phyloP scores from a whole-genome alignment of 2,113 vertebrate species.

The Alectura lathami region DNA sequence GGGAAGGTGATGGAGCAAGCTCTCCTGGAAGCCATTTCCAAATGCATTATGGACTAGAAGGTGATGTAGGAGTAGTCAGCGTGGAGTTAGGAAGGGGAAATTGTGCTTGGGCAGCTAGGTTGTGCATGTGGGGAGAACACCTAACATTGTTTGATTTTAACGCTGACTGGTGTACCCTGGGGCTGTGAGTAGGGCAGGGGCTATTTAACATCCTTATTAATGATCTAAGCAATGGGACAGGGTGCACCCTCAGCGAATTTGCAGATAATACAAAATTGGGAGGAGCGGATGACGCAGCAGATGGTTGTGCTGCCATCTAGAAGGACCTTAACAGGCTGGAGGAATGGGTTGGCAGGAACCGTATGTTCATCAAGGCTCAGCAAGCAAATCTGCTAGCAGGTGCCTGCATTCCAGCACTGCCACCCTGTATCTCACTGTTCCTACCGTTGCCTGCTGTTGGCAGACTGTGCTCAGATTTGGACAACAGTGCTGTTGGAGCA shows the following conservation, averaged over 20 bases:
- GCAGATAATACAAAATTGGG: not conserved
- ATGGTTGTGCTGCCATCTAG: fast-evolving
- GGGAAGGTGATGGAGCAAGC: not conserved
- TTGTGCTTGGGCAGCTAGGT: fast-evolving
- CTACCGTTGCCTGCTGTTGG: not conserved
- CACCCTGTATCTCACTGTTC: not conserved
- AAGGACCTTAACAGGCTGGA: not conserved
- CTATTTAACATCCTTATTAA: not conserved
- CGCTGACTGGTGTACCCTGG: not conserved
- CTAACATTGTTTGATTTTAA: not conserved
- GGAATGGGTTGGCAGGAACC: not conserved
- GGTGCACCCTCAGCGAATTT: not conserved
- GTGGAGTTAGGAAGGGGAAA: not conserved
- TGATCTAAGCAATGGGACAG: not conserved
- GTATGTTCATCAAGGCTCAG: not conserved
- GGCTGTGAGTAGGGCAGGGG: not conserved
- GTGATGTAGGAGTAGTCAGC: not conserved
- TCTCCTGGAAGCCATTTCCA: not conserved
- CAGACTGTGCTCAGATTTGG: not conserved
- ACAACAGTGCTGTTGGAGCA: not conserved
- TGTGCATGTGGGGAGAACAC: not conserved
- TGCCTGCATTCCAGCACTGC: not conserved
- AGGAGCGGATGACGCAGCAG: not conserved
- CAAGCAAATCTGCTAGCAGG: not conserved
- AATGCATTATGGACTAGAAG: not conserved